phyloP scores from a whole-genome alignment of 2,797 vertebrate genomes.

The Tachyglossus aculeatus region DNA sequence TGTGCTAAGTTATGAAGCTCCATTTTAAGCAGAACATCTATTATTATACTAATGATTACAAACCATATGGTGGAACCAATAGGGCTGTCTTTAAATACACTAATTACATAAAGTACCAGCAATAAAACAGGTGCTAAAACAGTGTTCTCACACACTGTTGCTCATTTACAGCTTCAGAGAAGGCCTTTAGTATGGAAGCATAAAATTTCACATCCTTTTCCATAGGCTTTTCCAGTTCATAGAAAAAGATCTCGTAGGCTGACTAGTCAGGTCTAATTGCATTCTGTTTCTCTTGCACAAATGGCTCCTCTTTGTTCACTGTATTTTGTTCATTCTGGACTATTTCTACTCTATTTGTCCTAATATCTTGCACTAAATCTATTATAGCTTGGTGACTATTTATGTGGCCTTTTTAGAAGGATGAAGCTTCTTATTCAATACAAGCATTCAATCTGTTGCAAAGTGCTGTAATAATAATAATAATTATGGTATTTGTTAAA shows the following conservation, averaged over 20 bases:
- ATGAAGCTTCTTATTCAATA: too few relatives aligned
- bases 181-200: not conserved
- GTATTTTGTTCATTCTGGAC: not conserved
- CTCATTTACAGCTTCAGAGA: conserved; percentile 57
- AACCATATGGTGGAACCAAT: conserved; percentile 50
- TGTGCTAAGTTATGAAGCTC: conserved; percentile 27
- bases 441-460: too few relatives aligned
- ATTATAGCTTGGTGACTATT: not conserved
- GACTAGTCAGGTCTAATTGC: conserved; percentile 2
- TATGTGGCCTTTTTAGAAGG: not conserved
- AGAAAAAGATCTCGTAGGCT: conserved; percentile 18
- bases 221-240: conserved; percentile 40
- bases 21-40: conserved; percentile 35
- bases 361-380: not conserved
- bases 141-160: conserved; percentile 29
- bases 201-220: conserved; percentile 30
- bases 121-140: conserved; percentile 57
- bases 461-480: too few relatives aligned
- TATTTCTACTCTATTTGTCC: not conserved
- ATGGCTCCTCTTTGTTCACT: rapidly evolving
- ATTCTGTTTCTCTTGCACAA: too few relatives aligned
- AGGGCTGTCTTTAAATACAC: conserved; percentile 59
- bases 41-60: conserved; percentile 58
- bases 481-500: too few relatives aligned
- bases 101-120: conserved; percentile 53